phyloP scores from a whole-genome alignment of 2,888 invertebrate species.

The Meiosimyza platycephala region DNA sequence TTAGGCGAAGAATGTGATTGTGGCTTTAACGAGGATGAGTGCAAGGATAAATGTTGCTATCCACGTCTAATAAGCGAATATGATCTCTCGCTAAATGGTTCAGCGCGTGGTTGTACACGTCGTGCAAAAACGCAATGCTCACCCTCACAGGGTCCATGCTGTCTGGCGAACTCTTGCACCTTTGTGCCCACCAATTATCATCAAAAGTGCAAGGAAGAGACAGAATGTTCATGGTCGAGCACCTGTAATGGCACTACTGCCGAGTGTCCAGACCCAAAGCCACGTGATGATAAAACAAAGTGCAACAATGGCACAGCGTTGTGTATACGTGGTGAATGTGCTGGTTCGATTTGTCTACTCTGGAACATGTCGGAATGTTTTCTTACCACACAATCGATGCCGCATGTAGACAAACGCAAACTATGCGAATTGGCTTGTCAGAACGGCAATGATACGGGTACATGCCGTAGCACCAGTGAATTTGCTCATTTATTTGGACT shows the following conservation, averaged over 20 bases:
- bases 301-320: constrained; percentile 94
- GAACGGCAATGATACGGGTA: constrained; percentile 78
- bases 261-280: constrained; percentile 86
- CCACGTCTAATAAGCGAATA: constrained; percentile 80
- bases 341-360: constrained; percentile 93
- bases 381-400: constrained; percentile 81
- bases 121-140: constrained; percentile 81
- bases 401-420: constrained; percentile 83
- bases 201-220: constrained; percentile 83
- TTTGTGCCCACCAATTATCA: constrained; percentile 76
- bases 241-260: constrained; percentile 87
- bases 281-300: constrained; percentile 89
- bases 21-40: constrained; percentile 92
- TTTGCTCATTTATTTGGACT: constrained; percentile 80
- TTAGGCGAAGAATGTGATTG: constrained; percentile 98
- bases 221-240: constrained; percentile 90
- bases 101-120: constrained; percentile 84
- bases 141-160: constrained; percentile 98
- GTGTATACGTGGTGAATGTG: constrained; percentile 91
- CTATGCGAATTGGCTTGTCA: constrained; percentile 98
- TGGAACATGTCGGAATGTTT: constrained; percentile 97
- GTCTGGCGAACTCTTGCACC: constrained; percentile 80
- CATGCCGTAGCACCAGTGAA: constrained; percentile 89
- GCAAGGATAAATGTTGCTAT: constrained; percentile 93
- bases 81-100: constrained; percentile 76